Evolutionary conservation across 2,888 invertebrate genomes (phyloP).

Genomic region (Omphaloscelis lunosa): DNA sequence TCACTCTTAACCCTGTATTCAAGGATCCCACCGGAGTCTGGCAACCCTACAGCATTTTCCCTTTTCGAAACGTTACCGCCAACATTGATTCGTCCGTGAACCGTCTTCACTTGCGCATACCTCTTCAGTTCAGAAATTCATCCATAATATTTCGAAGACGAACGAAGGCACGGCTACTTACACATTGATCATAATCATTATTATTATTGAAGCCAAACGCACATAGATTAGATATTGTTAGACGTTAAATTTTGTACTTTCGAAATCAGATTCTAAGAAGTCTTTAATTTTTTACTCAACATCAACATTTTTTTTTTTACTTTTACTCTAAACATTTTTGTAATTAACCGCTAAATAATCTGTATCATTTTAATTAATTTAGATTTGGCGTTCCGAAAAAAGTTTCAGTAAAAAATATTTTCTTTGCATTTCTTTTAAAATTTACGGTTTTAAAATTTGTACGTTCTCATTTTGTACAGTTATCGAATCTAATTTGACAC

Average conservation of each 20-base stretch:
- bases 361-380: slow-evolving; percentile 86
- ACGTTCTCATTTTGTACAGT: slow-evolving; percentile 90
- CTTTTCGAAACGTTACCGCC: slow-evolving; percentile 74
- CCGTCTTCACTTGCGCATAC: slow-evolving; percentile 64
- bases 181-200: slow-evolving; percentile 80
- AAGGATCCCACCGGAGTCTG: slow-evolving; percentile 74
- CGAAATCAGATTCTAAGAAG: slow-evolving; percentile 90
- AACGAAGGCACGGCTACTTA: slow-evolving; percentile 90
- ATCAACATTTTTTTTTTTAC: slow-evolving; percentile 82
- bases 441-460: slow-evolving; percentile 90
- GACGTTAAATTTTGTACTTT: slow-evolving; percentile 90
- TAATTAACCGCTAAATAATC: slow-evolving; percentile 89
- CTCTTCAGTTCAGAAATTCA: slow-evolving; percentile 68
- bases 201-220: slow-evolving; percentile 87
- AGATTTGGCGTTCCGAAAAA: slow-evolving; percentile 90
- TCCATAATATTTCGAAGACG: slow-evolving; percentile 83
- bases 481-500: slow-evolving; percentile 91
- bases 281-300: slow-evolving; percentile 88
- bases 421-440: slow-evolving; percentile 84
- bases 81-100: slow-evolving; percentile 70
- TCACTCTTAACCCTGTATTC: slow-evolving; percentile 85
- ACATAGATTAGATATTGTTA: slow-evolving; percentile 88
- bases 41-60: slow-evolving; percentile 72
- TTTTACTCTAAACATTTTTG: slow-evolving; percentile 80
- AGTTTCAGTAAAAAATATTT: slow-evolving; percentile 90